Conservation (phyloP, 1,140 invertebrate genomes). For the Papilio aristodemus region DNA sequence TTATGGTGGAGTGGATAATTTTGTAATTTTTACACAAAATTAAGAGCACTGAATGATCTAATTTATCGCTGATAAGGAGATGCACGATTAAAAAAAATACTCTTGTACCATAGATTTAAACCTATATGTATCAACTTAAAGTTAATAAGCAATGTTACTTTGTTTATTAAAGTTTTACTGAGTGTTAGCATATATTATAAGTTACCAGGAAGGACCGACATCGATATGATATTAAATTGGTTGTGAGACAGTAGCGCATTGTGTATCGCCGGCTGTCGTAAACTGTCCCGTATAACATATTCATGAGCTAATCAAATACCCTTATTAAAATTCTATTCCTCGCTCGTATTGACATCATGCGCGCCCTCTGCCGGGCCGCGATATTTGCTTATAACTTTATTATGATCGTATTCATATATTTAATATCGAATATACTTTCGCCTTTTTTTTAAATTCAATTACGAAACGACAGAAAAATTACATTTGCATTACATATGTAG, state of each 20-base stretch:
- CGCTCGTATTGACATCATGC: neutral
- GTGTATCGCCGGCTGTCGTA: slow-evolving; percentile 1
- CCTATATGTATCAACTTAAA: too few relatives aligned
- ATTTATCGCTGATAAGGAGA: too few relatives aligned
- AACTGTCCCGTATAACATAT: slow-evolving; percentile 18
- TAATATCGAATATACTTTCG: neutral
- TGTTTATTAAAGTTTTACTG: too few relatives aligned
- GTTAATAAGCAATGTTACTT: too few relatives aligned
- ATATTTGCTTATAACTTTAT: slow-evolving; percentile 16
- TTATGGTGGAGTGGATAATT: too few relatives aligned
- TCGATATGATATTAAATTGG: neutral
- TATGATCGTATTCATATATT: neutral
- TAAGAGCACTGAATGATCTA: too few relatives aligned
- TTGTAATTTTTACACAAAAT: too few relatives aligned
- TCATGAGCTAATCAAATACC: slow-evolving; percentile 19
- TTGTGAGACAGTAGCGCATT: neutral
- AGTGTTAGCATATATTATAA: neutral
- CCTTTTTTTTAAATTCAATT: neutral
- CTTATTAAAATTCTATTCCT: slow-evolving; percentile 23
- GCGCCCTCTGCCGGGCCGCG: neutral
- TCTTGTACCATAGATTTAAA: too few relatives aligned
- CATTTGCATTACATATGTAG: too few relatives aligned
- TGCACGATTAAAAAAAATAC: too few relatives aligned
- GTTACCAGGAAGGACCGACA: too few relatives aligned
- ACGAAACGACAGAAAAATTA: neutral